Conservation (phyloP, 2,888 invertebrate genomes). For the Aphrophora alni region DNA sequence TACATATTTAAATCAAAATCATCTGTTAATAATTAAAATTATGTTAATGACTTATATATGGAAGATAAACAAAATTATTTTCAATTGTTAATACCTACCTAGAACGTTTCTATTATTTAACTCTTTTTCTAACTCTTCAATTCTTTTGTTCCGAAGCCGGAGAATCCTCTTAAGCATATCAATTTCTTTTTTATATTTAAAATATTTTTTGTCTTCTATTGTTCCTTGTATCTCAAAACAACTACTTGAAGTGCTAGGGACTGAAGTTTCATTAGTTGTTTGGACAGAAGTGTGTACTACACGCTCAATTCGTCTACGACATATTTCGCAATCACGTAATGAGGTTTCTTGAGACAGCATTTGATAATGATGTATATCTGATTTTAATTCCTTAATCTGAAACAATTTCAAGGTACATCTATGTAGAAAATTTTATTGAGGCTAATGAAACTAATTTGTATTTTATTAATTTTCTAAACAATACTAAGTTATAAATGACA, state of each 20-base stretch:
- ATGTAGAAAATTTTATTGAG: no score
- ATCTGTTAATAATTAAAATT: no score
- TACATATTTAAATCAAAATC: no score
- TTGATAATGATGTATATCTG: not conserved
- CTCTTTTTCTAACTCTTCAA: constrained; percentile 19
- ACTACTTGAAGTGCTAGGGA: not conserved
- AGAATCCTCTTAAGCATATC: constrained; percentile 17
- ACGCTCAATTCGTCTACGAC: not conserved
- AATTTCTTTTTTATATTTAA: not conserved
- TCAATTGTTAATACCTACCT: no score
- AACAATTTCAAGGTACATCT: no score
- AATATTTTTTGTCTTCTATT: no score
- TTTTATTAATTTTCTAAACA: no score
- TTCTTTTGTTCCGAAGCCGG: constrained; percentile 10
- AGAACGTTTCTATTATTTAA: no score
- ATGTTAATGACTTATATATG: no score
- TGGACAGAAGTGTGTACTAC: not conserved
- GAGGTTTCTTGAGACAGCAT: not conserved
- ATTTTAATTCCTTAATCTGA: not conserved
- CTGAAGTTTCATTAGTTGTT: not conserved
- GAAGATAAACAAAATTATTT: no score
- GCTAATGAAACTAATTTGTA: no score
- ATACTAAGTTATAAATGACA: no score
- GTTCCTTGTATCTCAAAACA: not conserved
- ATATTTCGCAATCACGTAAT: not conserved